A percentile compares a stretch with the other conserved stretches of the same genome.
Evolutionary conservation across 2,113 vertebrate genomes (phyloP).

Genomic region (Vulpes vulpes): DNA sequence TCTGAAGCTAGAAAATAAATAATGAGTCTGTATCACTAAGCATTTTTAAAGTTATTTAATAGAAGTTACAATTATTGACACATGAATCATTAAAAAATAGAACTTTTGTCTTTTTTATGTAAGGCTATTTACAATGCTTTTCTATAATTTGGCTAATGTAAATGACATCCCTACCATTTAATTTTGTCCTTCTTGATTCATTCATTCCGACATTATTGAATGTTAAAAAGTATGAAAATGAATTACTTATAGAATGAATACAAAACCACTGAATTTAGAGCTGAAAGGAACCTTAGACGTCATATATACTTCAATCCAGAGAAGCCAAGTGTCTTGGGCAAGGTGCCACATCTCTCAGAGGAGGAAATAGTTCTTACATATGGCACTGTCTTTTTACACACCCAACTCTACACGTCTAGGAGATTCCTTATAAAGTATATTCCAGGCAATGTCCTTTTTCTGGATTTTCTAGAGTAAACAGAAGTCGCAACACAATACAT

Average conservation of each 20-base stretch:
- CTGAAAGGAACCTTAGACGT: slow-evolving; percentile 3
- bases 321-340: neutral
- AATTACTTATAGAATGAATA: slow-evolving; percentile 50
- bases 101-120: slow-evolving; percentile 49
- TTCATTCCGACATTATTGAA: slow-evolving; percentile 40
- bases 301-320: neutral
- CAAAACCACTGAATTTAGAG: slow-evolving; percentile 10
- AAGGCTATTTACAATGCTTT: slow-evolving; percentile 65
- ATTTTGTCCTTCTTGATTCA: slow-evolving; percentile 47
- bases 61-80: slow-evolving; percentile 71
- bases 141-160: slow-evolving; percentile 61
- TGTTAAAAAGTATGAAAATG: slow-evolving; percentile 53
- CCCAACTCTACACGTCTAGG: neutral
- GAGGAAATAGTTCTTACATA: neutral
- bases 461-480: neutral
- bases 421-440: neutral
- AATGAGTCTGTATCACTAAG: slow-evolving; percentile 53
- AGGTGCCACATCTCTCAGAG: neutral
- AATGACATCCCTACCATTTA: slow-evolving; percentile 23
- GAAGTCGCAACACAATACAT: neutral
- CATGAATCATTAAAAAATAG: slow-evolving; percentile 55
- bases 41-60: slow-evolving; percentile 67
- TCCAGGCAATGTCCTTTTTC: too few species aligned
- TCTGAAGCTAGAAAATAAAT: slow-evolving; percentile 59
- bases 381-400: neutral